These are phyloP conservation scores for Lonchura striata DNA, from an alignment of 2,113 vertebrate genomes.

Conservation along the genomic window DNA sequence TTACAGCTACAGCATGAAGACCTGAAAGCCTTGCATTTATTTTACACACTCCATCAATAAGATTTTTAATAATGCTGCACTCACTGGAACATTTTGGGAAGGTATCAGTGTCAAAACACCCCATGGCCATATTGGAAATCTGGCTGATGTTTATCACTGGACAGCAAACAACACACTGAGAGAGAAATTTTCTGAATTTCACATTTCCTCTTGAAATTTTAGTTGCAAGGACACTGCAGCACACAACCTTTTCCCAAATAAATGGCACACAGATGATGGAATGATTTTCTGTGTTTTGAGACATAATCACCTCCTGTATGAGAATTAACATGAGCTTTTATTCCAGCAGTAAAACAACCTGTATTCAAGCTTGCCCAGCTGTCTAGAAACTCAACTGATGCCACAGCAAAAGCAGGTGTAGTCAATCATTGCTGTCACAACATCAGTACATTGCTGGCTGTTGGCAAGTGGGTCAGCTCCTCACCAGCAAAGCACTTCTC, in stretches of 20 bases:
- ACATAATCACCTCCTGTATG: not conserved
- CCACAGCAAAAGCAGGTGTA: not conserved
- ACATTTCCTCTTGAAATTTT: not conserved
- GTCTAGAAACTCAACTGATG: not conserved
- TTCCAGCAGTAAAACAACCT: not conserved
- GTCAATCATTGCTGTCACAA: not conserved
- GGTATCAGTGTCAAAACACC: not conserved
- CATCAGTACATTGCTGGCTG: not conserved
- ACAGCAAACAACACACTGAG: not conserved
- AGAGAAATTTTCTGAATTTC: not conserved
- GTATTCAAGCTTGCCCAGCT: not conserved
- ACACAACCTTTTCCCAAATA: not conserved
- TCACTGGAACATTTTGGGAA: not conserved
- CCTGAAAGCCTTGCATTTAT: not conserved
- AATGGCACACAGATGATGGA: not conserved
- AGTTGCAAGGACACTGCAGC: not conserved
- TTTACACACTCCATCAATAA: not conserved
- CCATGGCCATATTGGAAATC: not conserved
- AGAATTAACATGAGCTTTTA: not conserved
- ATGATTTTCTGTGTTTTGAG: not conserved
- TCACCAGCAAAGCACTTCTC: not conserved
- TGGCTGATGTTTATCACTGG: not conserved
- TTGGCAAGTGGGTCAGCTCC: not conserved
- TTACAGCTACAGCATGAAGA: not conserved
- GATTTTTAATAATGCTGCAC: not conserved